Evolutionary conservation across 2,888 invertebrate species (phyloP).

Genomic region (Pyrocoelia pectoralis): DNA sequence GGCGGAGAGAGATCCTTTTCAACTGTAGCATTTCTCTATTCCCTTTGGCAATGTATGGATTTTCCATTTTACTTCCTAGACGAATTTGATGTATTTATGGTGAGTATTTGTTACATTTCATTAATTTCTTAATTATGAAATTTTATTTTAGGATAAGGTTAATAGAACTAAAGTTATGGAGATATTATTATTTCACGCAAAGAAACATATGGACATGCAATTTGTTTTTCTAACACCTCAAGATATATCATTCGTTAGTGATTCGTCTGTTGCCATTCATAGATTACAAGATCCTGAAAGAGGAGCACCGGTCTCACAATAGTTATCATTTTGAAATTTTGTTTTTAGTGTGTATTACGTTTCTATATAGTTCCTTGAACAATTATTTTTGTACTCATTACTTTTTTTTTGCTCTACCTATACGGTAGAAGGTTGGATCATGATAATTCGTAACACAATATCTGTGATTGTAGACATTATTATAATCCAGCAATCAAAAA

Average conservation of each 20-base stretch:
- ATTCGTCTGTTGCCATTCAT: constrained; percentile 50
- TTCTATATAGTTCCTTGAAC: too few species aligned
- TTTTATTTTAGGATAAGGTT: constrained; percentile 74
- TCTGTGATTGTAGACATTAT: too few species aligned
- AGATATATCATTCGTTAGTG: constrained; percentile 66
- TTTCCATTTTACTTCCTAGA: constrained; percentile 94
- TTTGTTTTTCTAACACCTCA: constrained; percentile 92
- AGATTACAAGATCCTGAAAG: constrained; percentile 40
- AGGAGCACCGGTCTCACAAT: too few species aligned
- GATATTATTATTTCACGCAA: constrained; percentile 79
- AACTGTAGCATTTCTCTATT: constrained; percentile 92
- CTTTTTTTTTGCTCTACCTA: too few species aligned
- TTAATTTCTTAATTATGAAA: too few species aligned
- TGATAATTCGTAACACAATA: too few species aligned
- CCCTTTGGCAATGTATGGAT: constrained; percentile 92
- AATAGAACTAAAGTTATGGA: constrained; percentile 83
- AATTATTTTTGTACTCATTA: too few species aligned
- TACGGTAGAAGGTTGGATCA: too few species aligned
- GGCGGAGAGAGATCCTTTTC: constrained; percentile 96
- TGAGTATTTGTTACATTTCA: constrained; percentile 58
- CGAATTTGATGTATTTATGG: constrained; percentile 98
- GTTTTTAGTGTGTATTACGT: too few species aligned
- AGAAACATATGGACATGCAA: constrained; percentile 72
- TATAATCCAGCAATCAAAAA: too few species aligned
- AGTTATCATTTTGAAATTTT: too few species aligned